These are phyloP conservation scores for Drosophila triauraria DNA, from an alignment of 1,140 invertebrate genomes.

Conservation along the genomic window DNA sequence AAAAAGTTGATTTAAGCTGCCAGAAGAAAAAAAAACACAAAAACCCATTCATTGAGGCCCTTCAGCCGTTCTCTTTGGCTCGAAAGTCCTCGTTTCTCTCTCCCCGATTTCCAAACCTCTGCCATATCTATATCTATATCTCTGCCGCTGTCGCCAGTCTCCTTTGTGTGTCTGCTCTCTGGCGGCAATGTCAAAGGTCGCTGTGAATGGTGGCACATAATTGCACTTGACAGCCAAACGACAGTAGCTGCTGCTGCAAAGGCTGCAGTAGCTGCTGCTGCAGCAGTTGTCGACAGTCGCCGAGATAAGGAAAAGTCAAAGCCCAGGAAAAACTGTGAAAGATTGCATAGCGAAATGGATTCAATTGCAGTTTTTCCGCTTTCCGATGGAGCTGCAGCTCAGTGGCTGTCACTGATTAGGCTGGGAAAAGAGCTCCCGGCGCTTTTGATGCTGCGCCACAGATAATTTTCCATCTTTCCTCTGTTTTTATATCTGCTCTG, in stretches of 20 bases:
- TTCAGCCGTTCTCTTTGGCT: slow-evolving; percentile 24
- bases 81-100: neutral
- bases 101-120: neutral
- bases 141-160: slow-evolving; percentile 29
- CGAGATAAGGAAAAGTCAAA: slow-evolving; percentile 50
- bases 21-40: slow-evolving; percentile 1
- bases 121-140: slow-evolving; percentile 9
- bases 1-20: slow-evolving; percentile 26
- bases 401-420: slow-evolving; percentile 68
- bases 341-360: slow-evolving; percentile 75
- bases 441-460: slow-evolving; percentile 66
- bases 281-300: slow-evolving; percentile 37
- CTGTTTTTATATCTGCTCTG: neutral
- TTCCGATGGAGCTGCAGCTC: slow-evolving; percentile 39
- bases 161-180: slow-evolving; percentile 45
- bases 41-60: slow-evolving; percentile 26
- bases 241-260: slow-evolving; percentile 32
- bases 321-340: slow-evolving; percentile 67
- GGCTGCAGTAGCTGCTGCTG: slow-evolving; percentile 15
- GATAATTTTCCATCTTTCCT: slow-evolving; percentile 70
- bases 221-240: slow-evolving; percentile 58
- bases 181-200: slow-evolving; percentile 68
- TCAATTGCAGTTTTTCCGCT: slow-evolving; percentile 66
- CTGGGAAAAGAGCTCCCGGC: slow-evolving; percentile 43
- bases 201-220: slow-evolving; percentile 55